These are phyloP conservation scores for Agapetus fuscipes DNA, from an alignment of 2,888 invertebrate species.

Conservation along the genomic window DNA sequence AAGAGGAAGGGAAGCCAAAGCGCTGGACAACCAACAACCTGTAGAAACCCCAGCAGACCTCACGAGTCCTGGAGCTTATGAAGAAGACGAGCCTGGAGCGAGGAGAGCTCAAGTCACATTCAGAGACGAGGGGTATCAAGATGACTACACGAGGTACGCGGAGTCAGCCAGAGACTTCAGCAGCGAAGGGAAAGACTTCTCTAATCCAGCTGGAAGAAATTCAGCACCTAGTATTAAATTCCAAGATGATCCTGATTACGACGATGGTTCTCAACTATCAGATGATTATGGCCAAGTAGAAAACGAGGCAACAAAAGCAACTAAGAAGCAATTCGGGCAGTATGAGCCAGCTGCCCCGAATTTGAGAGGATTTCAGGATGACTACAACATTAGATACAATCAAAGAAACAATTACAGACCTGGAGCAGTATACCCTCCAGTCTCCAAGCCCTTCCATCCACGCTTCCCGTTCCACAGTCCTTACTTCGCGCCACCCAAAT, in stretches of 20 bases:
- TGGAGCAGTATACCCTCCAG: conserved; percentile 5
- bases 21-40: conserved; percentile 1
- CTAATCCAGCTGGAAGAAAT: neutral
- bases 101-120: conserved; percentile 14
- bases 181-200: neutral
- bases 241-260: conserved; percentile 40
- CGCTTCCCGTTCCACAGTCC: conserved; percentile 16
- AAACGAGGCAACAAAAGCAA: conserved; percentile 24
- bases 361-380: conserved; percentile 9
- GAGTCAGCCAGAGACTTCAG: conserved; percentile 32
- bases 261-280: conserved; percentile 32
- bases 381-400: conserved; percentile 3
- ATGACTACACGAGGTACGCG: conserved; percentile 24
- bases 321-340: conserved; percentile 17
- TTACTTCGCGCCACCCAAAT: conserved; percentile 15
- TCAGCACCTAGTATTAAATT: conserved; percentile 32
- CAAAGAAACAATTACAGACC: conserved; percentile 1
- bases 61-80: conserved; percentile 4
- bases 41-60: conserved; percentile 3
- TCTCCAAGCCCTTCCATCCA: conserved; percentile 12
- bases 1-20: conserved; percentile 9
- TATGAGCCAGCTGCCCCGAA: conserved; percentile 19
- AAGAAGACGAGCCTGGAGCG: conserved; percentile 11
- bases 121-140: conserved; percentile 11
- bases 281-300: conserved; percentile 9